Evolutionary conservation across 92 coral and sea anemone species (phyloP), one percentile per base, ranked within the genome.

Genomic region (Zoanthus sansibaricus): DNA sequence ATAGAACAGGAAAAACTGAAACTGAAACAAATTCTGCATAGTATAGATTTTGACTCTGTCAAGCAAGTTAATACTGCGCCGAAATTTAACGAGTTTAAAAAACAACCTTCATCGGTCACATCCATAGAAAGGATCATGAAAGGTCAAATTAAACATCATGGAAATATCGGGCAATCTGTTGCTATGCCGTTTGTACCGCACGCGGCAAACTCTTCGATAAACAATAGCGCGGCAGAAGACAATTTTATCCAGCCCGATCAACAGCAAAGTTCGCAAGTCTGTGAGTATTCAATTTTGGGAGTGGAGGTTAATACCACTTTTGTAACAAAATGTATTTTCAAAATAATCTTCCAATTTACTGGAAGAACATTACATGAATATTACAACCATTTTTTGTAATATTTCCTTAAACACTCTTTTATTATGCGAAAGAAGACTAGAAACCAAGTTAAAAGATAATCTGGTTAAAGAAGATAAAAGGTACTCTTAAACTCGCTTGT

Each of bases 1-100:
- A 33, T 87, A n/a, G 75, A 37, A 72, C 83, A 55, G 12, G 87
- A 83, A 30, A 83, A 87, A 37, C 77, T 78, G 30, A 88, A 83
- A 20, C 33, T 91, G 33, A 88, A 68, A 73, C 77, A 83, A 44
- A 87, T 91, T 33, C 75, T 91, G 12, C 73, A 5, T 72, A 87
- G 67, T 48, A 91, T 91, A 5, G 94, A 88, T 11, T 75, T 37
- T 48, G 86, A 17, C 3, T 66, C 83, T 17, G 54, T 16, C 30
- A 72, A 62, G 42, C 58, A 47, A 17, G 9, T 2, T 0, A 42
- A 56, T 18, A 18, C 46, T 42, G 69, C 83, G 45, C 56, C 45
- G 56, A 45, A 76, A 20, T 75, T 33, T 17, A 44, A 55, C 20
- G 32, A 30, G 15, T 9, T 67, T 13, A 90, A 76, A 30, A 75